Percentiles rank a stretch among this genome's conserved stretches.
Evolutionary conservation across 2,113 vertebrate species (phyloP).

Genomic region (Anseranas semipalmata): DNA sequence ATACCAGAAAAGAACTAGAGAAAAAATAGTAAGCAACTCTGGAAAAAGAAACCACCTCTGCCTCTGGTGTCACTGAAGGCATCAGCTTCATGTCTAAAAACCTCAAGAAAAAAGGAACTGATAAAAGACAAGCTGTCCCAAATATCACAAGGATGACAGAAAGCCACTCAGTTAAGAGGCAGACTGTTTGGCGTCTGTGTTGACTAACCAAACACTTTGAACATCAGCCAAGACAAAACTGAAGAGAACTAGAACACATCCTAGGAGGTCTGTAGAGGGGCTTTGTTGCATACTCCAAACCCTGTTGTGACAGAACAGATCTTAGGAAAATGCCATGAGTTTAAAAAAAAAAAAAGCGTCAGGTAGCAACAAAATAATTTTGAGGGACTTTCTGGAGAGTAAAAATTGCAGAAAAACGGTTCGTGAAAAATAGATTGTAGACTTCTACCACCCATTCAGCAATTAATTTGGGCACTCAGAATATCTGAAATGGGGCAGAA

Average conservation of each 20-base stretch:
- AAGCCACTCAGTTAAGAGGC: background rate
- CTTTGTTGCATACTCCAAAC: background rate
- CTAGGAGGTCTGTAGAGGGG: background rate
- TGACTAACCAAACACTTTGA: background rate
- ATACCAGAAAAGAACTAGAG: background rate
- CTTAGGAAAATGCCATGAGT: background rate
- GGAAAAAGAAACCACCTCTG: background rate
- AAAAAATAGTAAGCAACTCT: background rate
- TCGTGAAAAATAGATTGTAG: background rate
- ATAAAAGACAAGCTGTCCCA: background rate
- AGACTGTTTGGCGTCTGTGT: background rate
- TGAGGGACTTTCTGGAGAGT: background rate
- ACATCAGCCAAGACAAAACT: background rate
- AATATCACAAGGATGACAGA: background rate
- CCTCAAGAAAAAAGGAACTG: background rate
- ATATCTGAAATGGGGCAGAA: background rate
- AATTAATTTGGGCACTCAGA: background rate
- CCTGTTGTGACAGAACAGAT: accelerated
- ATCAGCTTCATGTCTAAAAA: background rate
- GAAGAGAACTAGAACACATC: background rate
- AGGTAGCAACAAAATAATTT: background rate
- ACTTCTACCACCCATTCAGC: background rate
- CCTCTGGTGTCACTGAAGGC: background rate
- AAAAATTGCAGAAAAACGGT: background rate
- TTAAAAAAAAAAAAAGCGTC: background rate